phyloP scores from a whole-genome alignment of 1,140 invertebrate genomes.

The Scylla paramamosain region DNA sequence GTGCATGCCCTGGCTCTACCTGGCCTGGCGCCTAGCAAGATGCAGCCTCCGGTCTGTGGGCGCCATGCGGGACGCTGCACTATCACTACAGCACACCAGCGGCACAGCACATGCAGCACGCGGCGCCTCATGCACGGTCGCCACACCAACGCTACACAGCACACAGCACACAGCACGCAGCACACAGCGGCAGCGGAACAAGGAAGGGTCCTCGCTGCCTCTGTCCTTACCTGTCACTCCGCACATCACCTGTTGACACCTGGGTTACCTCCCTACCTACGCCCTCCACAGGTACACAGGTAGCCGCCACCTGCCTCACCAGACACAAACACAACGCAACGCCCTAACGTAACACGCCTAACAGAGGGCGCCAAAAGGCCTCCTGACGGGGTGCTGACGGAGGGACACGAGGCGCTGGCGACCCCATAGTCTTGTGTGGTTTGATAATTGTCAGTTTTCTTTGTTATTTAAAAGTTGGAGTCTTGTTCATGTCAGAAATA shows the following conservation, averaged over 20 bases:
- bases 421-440: too few species aligned
- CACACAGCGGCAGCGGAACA: background rate
- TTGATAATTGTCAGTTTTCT: too few species aligned
- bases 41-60: background rate
- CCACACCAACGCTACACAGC: background rate
- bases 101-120: slow-evolving; percentile 2
- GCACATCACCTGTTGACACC: background rate
- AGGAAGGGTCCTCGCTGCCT: background rate
- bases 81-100: background rate
- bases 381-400: too few species aligned
- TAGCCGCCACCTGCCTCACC: too few species aligned
- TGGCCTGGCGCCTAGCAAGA: background rate
- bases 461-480: too few species aligned
- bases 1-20: background rate
- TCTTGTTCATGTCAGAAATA: too few species aligned
- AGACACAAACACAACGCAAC: too few species aligned
- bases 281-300: background rate
- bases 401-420: too few species aligned
- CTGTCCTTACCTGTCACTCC: background rate
- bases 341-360: too few species aligned
- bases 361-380: too few species aligned
- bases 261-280: background rate
- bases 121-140: background rate
- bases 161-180: background rate
- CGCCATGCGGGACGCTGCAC: background rate